Base-by-base conservation (phyloP, 1,140 invertebrate species). In the Leguminivora glycinivorella region DNA sequence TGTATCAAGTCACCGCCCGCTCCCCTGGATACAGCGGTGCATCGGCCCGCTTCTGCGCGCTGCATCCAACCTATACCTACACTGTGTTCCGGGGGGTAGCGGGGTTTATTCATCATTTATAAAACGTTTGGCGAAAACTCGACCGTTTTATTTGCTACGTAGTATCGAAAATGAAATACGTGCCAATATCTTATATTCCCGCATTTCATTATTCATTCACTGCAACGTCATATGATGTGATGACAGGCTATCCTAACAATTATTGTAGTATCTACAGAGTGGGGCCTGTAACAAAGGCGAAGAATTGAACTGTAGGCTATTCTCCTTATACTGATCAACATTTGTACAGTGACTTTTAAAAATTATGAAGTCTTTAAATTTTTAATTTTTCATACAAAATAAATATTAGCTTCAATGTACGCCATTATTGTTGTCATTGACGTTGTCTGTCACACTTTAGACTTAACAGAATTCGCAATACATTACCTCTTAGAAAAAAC, bases 1-100 rank as follows among this genome's bases (percentile, higher is more conserved):
- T 52, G 47, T 81, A 79, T 79, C 75, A 73, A 52, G 47, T 52
- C 19, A 68, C 40, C 34, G 56, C 14, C 22, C 29, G 7, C 67
- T 25, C n/a, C 52, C 34, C 34, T 24, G 56, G 67, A 12, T 38
- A 34, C 25, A 56, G 25, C 52, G 58, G 31, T 29, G 19, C 58
- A 66, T 60, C 60, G 19, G 25, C 19, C 6, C 40, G 70, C 60
- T 66, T 60, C 69, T 56, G 43, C 56, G 47, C 67, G 40, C 10
- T 43, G 34, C 34, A 67, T 67, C 66, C 5, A 17, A 12, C 12
- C 19, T 17, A 31, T 40, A 24, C 19, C 26, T 29, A 29, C 66
- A 19, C 31, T 43, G 34, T 40, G 12, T 40, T 19, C n/a, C 34
- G 66, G 25, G 58, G 58, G 26, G 58, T 63, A 9, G 58, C 1